Evolutionary conservation across 1,140 invertebrate species (phyloP).

Genomic region (Diorhabda elongata): DNA sequence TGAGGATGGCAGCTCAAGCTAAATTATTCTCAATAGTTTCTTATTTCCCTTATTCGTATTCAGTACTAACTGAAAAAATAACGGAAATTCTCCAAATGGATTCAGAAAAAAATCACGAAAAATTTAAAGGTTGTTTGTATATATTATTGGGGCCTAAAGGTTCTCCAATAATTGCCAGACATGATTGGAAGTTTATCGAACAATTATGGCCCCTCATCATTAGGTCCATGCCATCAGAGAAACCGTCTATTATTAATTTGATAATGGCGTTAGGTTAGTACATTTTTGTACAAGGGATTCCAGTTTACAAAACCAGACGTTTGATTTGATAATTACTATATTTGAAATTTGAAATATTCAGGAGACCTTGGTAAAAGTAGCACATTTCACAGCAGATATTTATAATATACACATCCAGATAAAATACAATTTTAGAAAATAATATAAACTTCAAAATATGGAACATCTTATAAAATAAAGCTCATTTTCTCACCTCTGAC

Average conservation of each 20-base stretch:
- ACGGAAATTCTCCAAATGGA: conserved; percentile 57
- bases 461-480: too few relatives aligned
- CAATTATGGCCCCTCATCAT: conserved; percentile 73
- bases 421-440: too few relatives aligned
- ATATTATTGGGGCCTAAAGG: conserved; percentile 65
- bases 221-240: conserved; percentile 71
- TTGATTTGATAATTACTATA: too few relatives aligned
- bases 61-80: conserved; percentile 56
- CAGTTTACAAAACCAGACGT: too few relatives aligned
- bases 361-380: too few relatives aligned
- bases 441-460: too few relatives aligned
- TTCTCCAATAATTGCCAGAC: conserved; percentile 61
- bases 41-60: conserved; percentile 60
- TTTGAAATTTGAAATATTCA: too few relatives aligned
- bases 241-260: conserved; percentile 71
- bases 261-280: conserved; percentile 54
- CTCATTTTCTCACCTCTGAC: too few relatives aligned
- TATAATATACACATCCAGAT: too few relatives aligned
- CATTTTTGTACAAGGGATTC: background rate
- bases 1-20: conserved; percentile 60
- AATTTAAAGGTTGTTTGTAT: conserved; percentile 77
- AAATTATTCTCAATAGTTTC: conserved; percentile 52
- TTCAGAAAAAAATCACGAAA: conserved; percentile 61
- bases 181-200: conserved; percentile 70
- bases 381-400: too few relatives aligned